Evolutionary conservation across 2,797 vertebrate genomes (phyloP), one percentile per base, ranked within the genome.

Genomic region (Melanotaenia parkinsoni): DNA sequence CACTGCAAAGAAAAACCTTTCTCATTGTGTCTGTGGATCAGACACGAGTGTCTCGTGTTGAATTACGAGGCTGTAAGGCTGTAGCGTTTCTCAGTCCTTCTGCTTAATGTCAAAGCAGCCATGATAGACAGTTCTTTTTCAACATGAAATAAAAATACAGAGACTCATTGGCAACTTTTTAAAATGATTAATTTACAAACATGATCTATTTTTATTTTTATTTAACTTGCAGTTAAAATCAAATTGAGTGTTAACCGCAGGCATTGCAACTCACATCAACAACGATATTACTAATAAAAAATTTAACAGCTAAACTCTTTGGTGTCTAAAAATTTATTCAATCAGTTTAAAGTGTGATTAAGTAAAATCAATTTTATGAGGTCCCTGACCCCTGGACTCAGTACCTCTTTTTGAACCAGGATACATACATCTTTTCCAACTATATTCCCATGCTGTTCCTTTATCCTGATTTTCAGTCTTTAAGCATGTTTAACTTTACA

Each of bases 1-100:
- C 83, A 79, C 60, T 40, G 75, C 79, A 77, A 70, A 1, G 4
- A 70, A 74, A 60, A 16, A 63, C 65, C 43, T 32, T 53, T 58
- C 6, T 40, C 22, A 32, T 57, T 79, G 65, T 70, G 60, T 77
- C 84, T 63, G 70, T 22, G 28, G 7, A n/a, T 11, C 37, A 1
- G 38, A 37, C 47, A 45, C 63, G 26, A 70, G 43, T 35, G 28
- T 68, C n/a, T 32, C 45, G 24, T 22, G 58, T n/a, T 63, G 64
- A 67, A 58, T 79, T 72, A 58, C 69, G 56, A 73, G 9, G 80
- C 54, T 13, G 4, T 35, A 9, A 54, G 37, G 18, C 26, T 32
- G 14, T 12, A 43, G 11, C 16, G 6, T 40, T 57, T 28, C 60
- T 18, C 18, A 20, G 58, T 18, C 58, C 59, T 59, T 47, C 14